These are phyloP conservation scores for Camponotus floridanus DNA, from an alignment of 1,140 invertebrate species.

Conservation along the genomic window DNA sequence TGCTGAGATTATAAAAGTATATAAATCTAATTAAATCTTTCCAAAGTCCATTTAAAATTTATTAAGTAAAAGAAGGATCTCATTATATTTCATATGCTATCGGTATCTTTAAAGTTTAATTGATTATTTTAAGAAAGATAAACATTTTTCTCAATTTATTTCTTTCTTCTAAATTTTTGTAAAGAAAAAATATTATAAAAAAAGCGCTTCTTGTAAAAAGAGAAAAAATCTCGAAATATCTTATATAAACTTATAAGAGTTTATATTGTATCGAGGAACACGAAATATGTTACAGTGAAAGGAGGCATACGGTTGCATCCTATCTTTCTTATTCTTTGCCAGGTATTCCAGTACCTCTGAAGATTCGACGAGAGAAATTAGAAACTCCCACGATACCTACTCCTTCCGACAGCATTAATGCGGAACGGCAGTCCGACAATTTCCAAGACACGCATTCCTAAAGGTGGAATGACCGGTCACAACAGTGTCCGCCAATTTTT, in stretches of 20 bases:
- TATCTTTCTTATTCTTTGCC: background rate
- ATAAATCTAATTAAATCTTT: background rate
- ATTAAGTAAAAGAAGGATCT: background rate
- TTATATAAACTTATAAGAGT: background rate
- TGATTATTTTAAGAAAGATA: background rate
- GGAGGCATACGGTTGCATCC: background rate
- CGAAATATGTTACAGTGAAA: background rate
- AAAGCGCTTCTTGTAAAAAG: background rate
- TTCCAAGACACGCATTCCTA: constrained; percentile 77
- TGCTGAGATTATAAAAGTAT: background rate
- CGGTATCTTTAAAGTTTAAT: background rate
- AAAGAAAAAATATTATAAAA: background rate
- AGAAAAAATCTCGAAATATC: background rate
- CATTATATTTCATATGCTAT: background rate
- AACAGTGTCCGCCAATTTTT: constrained; percentile 79
- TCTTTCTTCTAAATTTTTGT: background rate
- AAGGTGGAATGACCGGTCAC: constrained; percentile 75
- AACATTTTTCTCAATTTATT: background rate
- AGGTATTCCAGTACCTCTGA: background rate
- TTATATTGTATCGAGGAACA: background rate
- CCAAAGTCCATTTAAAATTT: background rate
- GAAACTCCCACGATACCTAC: constrained; percentile 25
- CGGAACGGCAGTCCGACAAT: constrained; percentile 71
- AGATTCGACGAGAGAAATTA: constrained; percentile 41
- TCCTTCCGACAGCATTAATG: constrained; percentile 32